phyloP scores from a whole-genome alignment of 2,797 vertebrate genomes.

The Melanotaenia maccullochi region DNA sequence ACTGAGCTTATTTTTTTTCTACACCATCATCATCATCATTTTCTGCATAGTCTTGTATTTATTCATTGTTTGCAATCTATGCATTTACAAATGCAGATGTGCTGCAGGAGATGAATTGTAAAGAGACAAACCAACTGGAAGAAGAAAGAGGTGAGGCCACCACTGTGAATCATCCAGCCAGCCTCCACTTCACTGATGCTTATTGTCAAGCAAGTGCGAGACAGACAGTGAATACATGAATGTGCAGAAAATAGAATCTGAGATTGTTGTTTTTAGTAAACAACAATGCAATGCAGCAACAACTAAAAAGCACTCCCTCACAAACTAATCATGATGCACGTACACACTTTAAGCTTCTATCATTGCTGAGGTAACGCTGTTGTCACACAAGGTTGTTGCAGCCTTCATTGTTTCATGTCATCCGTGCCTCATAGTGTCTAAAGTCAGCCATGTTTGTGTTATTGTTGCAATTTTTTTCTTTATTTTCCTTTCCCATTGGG shows the following conservation, averaged over 20 bases:
- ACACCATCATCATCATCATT: not conserved
- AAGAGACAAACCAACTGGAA: conserved; percentile 1
- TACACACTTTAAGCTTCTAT: not conserved
- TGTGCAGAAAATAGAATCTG: conserved; percentile 25
- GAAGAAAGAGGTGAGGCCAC: not conserved
- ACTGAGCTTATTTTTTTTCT: not conserved
- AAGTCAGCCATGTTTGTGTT: not conserved
- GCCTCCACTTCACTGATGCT: conserved; percentile 2
- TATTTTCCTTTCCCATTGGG: not conserved
- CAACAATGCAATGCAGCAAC: no score
- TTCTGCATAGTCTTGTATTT: not conserved
- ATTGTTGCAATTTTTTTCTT: not conserved
- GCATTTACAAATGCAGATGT: conserved; percentile 6
- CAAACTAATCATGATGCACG: not conserved
- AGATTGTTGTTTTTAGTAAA: not conserved
- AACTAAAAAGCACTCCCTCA: no score
- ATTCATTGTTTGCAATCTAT: not conserved
- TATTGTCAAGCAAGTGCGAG: conserved; percentile 24
- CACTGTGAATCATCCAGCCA: conserved; percentile 23
- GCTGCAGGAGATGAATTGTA: conserved; percentile 2
- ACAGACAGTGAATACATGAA: conserved; percentile 16
- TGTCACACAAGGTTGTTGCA: not conserved
- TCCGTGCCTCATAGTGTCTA: not conserved
- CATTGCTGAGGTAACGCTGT: not conserved
- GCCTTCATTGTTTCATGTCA: not conserved